A percentile compares a stretch with the other conserved stretches of the same genome.
phyloP scores from a whole-genome alignment of 2,797 vertebrate genomes.

The Schizothorax lantsangensis region DNA sequence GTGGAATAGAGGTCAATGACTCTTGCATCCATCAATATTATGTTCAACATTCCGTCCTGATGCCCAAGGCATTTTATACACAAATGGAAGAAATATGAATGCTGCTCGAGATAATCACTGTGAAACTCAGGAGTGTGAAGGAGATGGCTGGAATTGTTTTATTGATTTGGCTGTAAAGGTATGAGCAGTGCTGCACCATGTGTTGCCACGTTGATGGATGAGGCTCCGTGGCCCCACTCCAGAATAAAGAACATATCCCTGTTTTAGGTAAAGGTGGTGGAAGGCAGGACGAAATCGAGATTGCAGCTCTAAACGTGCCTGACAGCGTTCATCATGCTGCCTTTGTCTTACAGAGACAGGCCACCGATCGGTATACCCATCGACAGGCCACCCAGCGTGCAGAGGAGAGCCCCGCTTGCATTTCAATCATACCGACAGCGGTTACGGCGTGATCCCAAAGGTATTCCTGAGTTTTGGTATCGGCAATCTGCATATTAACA shows the following conservation, averaged over 20 bases:
- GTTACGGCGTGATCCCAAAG: neutral
- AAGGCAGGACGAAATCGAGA: conserved; percentile 6
- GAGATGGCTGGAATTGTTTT: conserved; percentile 49
- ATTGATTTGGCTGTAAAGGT: conserved; percentile 57
- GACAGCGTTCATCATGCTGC: conserved; percentile 28
- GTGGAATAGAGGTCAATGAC: conserved; percentile 57
- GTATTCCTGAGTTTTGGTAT: conserved; percentile 15
- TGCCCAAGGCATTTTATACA: conserved; percentile 50
- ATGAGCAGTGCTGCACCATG: conserved; percentile 41
- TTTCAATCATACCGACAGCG: neutral
- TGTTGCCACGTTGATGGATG: conserved; percentile 51
- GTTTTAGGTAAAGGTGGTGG: conserved; percentile 15
- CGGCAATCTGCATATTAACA: conserved; percentile 57
- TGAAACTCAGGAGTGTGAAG: conserved; percentile 46
- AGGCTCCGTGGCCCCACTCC: conserved; percentile 25
- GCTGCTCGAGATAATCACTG: conserved; percentile 41
- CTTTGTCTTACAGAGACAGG: conserved; percentile 36
- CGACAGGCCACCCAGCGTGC: neutral
- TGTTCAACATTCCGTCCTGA: conserved; percentile 42
- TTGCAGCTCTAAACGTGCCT: conserved; percentile 4
- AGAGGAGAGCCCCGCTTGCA: neutral
- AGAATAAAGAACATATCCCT: conserved; percentile 24
- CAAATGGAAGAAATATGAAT: conserved; percentile 51
- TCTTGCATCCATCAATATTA: conserved; percentile 56
- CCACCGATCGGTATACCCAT: conserved; percentile 8